These are phyloP conservation scores for Heteromormyrus szaboi DNA, from an alignment of 2,797 vertebrate species.

Conservation along the genomic window DNA sequence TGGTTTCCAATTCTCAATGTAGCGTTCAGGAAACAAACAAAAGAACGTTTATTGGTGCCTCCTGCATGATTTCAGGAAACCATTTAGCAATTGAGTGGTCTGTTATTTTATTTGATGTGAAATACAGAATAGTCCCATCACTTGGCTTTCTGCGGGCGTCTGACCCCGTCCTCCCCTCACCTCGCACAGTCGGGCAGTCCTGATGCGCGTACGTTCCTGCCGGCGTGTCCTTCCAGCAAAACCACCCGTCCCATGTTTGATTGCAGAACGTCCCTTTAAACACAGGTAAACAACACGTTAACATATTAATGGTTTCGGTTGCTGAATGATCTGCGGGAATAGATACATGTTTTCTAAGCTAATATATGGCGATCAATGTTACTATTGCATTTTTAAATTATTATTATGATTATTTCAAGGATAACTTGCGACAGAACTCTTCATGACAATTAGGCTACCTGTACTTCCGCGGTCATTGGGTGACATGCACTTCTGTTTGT, in stretches of 20 bases:
- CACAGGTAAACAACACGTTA: not conserved
- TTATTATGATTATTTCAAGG: not conserved
- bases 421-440: not conserved
- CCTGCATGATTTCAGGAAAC: not conserved
- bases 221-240: slow-evolving; percentile 87
- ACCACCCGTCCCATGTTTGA: slow-evolving; percentile 83
- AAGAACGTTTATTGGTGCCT: not conserved
- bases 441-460: not conserved
- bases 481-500: not conserved
- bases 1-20: slow-evolving; percentile 21
- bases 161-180: slow-evolving; percentile 52
- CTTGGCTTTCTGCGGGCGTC: not conserved
- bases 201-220: slow-evolving; percentile 68
- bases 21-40: not conserved
- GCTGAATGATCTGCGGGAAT: not conserved
- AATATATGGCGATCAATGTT: not conserved
- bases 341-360: not conserved
- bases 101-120: not conserved
- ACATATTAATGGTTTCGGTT: not conserved
- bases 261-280: slow-evolving; percentile 72
- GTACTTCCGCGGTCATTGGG: not conserved
- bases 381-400: not conserved
- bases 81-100: not conserved
- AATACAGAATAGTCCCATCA: not conserved
- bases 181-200: slow-evolving; percentile 74